Conservation (phyloP, 2,113 vertebrate genomes). For the Lepidothrix coronata region DNA sequence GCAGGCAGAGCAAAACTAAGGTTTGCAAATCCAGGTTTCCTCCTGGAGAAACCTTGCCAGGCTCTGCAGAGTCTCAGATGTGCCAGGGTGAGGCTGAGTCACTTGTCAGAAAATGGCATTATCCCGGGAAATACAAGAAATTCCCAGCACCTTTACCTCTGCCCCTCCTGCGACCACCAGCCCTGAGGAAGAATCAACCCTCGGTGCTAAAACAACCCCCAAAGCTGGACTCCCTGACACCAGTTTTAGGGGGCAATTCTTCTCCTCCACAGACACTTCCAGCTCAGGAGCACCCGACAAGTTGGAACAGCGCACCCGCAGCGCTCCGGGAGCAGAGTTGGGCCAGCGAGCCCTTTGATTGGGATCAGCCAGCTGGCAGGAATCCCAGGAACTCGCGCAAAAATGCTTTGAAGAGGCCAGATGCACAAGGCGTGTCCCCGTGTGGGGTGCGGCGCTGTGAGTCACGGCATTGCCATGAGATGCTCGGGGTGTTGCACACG, state of each 20-base stretch:
- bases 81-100: not conserved
- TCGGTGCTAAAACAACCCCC: not conserved
- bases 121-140: not conserved
- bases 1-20: not conserved
- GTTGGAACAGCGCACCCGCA: constrained; percentile 42
- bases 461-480: constrained; percentile 21
- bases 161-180: not conserved
- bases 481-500: not conserved
- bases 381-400: constrained; percentile 55
- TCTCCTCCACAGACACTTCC: not conserved
- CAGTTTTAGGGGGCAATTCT: not conserved
- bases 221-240: not conserved
- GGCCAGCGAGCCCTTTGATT: constrained; percentile 58
- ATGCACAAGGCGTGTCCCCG: constrained; percentile 47
- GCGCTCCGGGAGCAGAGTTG: constrained; percentile 24
- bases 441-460: constrained; percentile 54
- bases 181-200: not conserved
- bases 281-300: constrained; percentile 39
- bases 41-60: not conserved
- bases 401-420: constrained; percentile 72
- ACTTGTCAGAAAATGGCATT: not conserved
- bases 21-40: not conserved
- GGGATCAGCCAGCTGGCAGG: constrained; percentile 56
- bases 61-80: not conserved
- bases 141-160: not conserved